Percentiles rank a stretch among this genome's conserved stretches.
Evolutionary conservation across 30 jellyfish, hydroid and myxozoan genomes (phyloP).

Genomic region (Hydractinia symbiolongicarpus): DNA sequence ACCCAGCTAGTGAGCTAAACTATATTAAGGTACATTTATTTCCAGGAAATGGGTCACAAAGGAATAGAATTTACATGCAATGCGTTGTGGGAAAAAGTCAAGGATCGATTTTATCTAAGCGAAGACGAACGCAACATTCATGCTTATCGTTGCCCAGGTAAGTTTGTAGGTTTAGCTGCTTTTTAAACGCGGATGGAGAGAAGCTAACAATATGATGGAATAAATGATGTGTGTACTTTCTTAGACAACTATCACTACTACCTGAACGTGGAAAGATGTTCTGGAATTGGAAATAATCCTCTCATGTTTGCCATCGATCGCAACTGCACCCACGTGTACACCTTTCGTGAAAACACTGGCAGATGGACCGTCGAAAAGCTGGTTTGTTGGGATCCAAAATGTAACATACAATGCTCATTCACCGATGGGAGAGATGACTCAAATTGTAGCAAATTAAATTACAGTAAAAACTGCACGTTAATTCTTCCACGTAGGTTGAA

Average conservation of each 20-base stretch:
- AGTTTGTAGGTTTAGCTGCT: neutral
- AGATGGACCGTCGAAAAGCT: neutral
- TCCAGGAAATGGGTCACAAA: neutral
- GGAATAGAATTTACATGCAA: neutral
- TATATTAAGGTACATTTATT: too few species aligned
- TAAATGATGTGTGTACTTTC: neutral
- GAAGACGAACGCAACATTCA: neutral
- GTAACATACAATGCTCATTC: neutral
- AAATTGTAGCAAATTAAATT: too few species aligned
- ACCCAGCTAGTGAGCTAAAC: too few species aligned
- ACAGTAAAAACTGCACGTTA: too few species aligned
- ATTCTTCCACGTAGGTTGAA: too few species aligned
- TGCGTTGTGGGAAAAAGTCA: neutral
- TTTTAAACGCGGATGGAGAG: neutral
- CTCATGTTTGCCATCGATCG: slow-evolving; percentile 1
- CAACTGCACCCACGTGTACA: slow-evolving; percentile 16
- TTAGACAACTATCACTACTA: neutral
- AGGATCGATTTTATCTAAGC: neutral
- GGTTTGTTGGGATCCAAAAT: neutral
- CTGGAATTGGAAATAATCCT: slow-evolving; percentile 3
- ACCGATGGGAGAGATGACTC: too few species aligned
- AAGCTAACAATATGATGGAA: neutral
- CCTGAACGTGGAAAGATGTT: neutral
- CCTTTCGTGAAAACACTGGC: neutral
- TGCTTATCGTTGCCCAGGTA: neutral